Conservation (phyloP, 2,113 vertebrate genomes). For the Neodon shergylaensis region DNA sequence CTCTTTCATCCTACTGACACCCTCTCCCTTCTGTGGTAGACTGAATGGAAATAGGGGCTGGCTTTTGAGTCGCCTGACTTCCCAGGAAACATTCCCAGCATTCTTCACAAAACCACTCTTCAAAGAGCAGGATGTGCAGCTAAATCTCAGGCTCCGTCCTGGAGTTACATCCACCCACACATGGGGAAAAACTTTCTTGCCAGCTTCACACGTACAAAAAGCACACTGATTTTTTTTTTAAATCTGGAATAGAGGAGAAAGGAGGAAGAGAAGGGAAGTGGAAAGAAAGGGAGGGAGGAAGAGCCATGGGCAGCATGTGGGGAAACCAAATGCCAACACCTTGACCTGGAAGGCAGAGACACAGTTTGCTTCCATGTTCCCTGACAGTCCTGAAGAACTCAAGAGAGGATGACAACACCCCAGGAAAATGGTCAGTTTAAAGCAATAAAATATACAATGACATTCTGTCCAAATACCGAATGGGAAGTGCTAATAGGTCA, state of each 20-base stretch:
- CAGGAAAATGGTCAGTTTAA: not conserved
- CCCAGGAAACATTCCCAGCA: not conserved
- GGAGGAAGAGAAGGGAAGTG: too few relatives aligned
- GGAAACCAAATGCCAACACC: not conserved
- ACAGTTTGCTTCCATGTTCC: not conserved
- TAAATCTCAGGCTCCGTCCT: not conserved
- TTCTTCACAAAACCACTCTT: not conserved
- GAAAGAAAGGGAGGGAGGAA: not conserved
- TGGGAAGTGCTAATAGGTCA: not conserved
- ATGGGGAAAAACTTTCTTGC: not conserved
- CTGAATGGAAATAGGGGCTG: not conserved
- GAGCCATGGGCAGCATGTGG: not conserved
- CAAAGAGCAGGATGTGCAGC: conserved; percentile 23
- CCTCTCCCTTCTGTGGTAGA: not conserved
- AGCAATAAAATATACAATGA: not conserved
- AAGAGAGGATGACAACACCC: not conserved
- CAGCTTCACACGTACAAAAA: not conserved
- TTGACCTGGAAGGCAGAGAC: not conserved
- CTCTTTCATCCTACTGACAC: not conserved
- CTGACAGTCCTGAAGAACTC: not conserved
- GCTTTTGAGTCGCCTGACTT: not conserved
- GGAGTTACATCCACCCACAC: not conserved
- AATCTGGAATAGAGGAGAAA: not conserved
- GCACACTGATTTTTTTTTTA: not conserved
- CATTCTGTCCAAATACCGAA: conserved; percentile 50